Evolutionary conservation across 2,113 vertebrate species (phyloP), one percentile per base, ranked within the genome.

Genomic region (Corydoras sp.): DNA sequence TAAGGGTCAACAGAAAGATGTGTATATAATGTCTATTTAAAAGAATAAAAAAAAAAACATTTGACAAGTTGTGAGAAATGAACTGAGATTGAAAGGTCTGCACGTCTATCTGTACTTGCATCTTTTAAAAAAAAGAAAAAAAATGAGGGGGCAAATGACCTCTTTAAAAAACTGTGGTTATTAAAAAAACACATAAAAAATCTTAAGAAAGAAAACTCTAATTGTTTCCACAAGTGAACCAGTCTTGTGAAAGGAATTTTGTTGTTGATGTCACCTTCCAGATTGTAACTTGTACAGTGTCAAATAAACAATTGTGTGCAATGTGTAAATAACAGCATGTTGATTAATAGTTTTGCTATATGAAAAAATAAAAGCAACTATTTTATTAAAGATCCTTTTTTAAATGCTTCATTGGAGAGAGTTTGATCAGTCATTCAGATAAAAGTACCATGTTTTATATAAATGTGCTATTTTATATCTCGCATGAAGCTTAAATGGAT

Each of bases 301-400:
- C 85, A 88, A 91, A 90, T 91, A 90, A 91, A 91, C 86, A 88
- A 88, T 81, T 87, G 85, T 72, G 88, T 88, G 88, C 86, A 88
- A 90, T 88, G 89, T 91, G 90, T 91, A 91, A 89, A 91, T 90
- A 91, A 88, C 83, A 90, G 88, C 90, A 91, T 91, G 90, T 88
- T 85, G 86, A 90, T 90, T 88, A 90, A 82, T 91, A 91, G 90
- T 90, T 91, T 91, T 91, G 89, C 89, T 91, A 90, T 90, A 88
- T 78, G 76, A 88, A 83, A 86, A 86, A 90, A 91, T 90, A 91
- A 91, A 91, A 88, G 83, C 86, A 88, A 90, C 87, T 91, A 91
- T 91, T 91, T 91, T 91, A 90, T 90, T 91, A 91, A 90, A 90
- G 88, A 83, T 88, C 86, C 61, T 82, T 87, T 90, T 81, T 81